A percentile compares a stretch with the other conserved stretches of the same genome.
Conservation (phyloP, 2,888 invertebrate genomes). For the Physocephala rufipes region DNA sequence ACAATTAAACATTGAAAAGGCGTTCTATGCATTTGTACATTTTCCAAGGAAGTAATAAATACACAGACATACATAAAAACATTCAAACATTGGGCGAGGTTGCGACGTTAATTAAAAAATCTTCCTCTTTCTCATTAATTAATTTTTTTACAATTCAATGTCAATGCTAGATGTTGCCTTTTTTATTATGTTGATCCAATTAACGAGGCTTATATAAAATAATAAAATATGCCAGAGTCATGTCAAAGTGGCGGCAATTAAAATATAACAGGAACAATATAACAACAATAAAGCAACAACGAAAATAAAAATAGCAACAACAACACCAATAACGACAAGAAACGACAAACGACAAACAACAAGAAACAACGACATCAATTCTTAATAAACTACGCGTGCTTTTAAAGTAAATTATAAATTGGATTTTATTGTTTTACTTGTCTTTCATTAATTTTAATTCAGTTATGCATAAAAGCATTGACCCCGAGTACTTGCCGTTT, state of each 20-base stretch:
- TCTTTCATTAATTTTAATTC: too few relatives aligned
- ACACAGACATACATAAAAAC: too few relatives aligned
- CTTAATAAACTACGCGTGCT: neutral
- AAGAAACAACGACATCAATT: too few relatives aligned
- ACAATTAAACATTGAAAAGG: too few relatives aligned
- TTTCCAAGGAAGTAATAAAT: too few relatives aligned
- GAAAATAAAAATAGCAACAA: too few relatives aligned
- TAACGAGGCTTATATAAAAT: neutral
- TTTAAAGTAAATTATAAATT: conserved; percentile 4
- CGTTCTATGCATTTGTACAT: too few relatives aligned
- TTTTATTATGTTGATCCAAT: neutral
- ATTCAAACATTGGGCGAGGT: too few relatives aligned
- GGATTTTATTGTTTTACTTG: neutral
- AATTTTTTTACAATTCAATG: neutral
- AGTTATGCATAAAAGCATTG: neutral
- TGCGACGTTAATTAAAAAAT: too few relatives aligned
- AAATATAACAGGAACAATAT: neutral
- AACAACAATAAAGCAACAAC: neutral
- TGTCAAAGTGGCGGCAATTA: neutral
- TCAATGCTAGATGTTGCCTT: conserved; percentile 3
- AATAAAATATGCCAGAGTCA: neutral
- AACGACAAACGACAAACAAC: too few relatives aligned
- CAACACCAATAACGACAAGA: neutral
- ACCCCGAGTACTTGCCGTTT: neutral
- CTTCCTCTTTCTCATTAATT: neutral